Base-by-base conservation (phyloP, 2,113 vertebrate genomes). In the Paedocypris sp. region DNA sequence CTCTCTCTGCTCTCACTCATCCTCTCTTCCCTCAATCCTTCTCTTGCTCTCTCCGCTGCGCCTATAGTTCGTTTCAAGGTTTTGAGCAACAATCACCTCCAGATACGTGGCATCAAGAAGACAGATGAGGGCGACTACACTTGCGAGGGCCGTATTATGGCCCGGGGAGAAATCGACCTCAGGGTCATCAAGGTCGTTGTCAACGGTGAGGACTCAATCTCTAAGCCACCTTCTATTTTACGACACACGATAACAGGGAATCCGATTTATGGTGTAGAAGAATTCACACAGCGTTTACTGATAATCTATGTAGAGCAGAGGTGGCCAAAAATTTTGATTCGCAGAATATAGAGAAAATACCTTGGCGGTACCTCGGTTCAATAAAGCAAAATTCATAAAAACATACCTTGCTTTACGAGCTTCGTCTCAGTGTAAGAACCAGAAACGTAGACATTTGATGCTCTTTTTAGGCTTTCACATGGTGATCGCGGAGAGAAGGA, bases 71-170 rank as follows among this genome's bases (percentile, higher is more conserved):
- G 95, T 6, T 97, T 90, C 73, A 84, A 76, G 66, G 78, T 93
- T 70, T 68, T 92, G 66, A 73, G 75, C 69, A 95, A 91, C 69
- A 91, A 91, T 84, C 95, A 95, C 85, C 88, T 98, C 72, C 90
- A 91, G 81, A 97, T 98, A 76, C 85, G 87, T 1, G 81, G 89
- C 69, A 92, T 99, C 79, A 98, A 90, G 85, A 98, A 98, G 80
- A 90, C 83, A 0, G 95, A 99, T 50, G 93, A 99, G 79, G 95
- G 94, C 7, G 83, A 72, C 1, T 99, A 97, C 69, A 88, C 80
- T 60, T 99, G 95, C 9, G 95, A 99, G 79, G 95, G 91, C 19
- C 88, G 93, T 12, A 94, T 97, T 75, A 77, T 90, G 85, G 86
- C 91, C 16, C 84, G 94, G 1, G 95, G 95, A 67, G 95, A 99